These are phyloP conservation scores for Alosa alosa DNA, from an alignment of 2,113 vertebrate species.

Conservation along the genomic window DNA sequence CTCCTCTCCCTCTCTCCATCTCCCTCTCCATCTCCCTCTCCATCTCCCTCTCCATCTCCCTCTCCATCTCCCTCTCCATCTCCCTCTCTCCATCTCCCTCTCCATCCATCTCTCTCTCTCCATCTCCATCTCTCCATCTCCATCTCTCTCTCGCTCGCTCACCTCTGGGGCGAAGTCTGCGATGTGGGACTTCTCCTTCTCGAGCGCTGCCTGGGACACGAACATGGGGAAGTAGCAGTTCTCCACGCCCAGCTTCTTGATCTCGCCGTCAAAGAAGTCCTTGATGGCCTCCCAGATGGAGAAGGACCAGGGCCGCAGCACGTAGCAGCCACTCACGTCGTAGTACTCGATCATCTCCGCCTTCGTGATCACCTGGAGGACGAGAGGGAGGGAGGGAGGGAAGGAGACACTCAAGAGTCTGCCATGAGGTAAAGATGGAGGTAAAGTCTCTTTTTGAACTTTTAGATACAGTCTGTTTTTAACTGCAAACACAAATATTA, in stretches of 20 bases:
- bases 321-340: slow-evolving; percentile 94
- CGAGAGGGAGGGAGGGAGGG: not conserved
- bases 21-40: too few relatives aligned
- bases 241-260: slow-evolving; percentile 95
- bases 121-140: not conserved
- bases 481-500: too few relatives aligned
- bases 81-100: slow-evolving; percentile 74
- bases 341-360: slow-evolving; percentile 99
- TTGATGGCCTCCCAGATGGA: slow-evolving; percentile 93
- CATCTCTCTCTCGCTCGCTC: not conserved
- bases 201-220: slow-evolving; percentile 91
- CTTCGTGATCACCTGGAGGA: slow-evolving; percentile 91
- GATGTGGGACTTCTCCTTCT: slow-evolving; percentile 92
- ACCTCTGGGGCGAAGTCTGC: slow-evolving; percentile 98
- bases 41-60: too few relatives aligned
- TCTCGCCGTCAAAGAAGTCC: slow-evolving; percentile 89
- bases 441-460: too few relatives aligned
- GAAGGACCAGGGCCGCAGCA: slow-evolving; percentile 93
- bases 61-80: too few relatives aligned
- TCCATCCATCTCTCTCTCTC: too few relatives aligned
- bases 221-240: slow-evolving; percentile 99
- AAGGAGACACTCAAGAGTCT: too few relatives aligned
- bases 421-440: too few relatives aligned
- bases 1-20: too few relatives aligned
- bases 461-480: too few relatives aligned